Evolutionary conservation across 2,113 vertebrate species (phyloP).

Genomic region (Dermatemys mawii): DNA sequence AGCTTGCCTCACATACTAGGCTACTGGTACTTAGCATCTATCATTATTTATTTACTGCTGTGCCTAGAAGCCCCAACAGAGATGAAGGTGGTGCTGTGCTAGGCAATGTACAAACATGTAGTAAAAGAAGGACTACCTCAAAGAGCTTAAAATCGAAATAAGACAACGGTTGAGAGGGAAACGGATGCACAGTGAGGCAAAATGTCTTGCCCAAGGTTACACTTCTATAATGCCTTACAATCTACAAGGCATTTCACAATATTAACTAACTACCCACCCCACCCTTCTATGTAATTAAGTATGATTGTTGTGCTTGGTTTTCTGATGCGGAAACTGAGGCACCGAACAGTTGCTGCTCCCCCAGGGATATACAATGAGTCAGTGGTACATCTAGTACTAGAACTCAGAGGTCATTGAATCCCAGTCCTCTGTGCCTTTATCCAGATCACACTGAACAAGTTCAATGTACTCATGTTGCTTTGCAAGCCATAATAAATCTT

Average conservation of each 20-base stretch:
- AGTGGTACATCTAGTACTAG: neutral
- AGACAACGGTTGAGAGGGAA: neutral
- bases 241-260: neutral
- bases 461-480: neutral
- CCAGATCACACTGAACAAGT: slow-evolving; percentile 10
- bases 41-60: neutral
- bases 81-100: neutral
- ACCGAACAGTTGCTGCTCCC: neutral
- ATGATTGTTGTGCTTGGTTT: neutral
- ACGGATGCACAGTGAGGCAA: neutral
- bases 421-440: neutral
- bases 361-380: fast-evolving
- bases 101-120: neutral
- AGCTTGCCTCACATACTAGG: neutral
- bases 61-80: fast-evolving
- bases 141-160: neutral
- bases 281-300: neutral
- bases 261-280: neutral
- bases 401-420: neutral
- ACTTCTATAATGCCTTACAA: neutral
- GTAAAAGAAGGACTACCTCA: neutral
- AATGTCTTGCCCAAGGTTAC: neutral
- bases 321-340: neutral
- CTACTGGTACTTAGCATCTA: neutral
- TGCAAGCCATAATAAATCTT: neutral